Percentiles rank a stretch among this genome's conserved stretches.
These are phyloP conservation scores for Arizona elegans DNA, from an alignment of 2,113 vertebrate genomes.

Conservation along the genomic window DNA sequence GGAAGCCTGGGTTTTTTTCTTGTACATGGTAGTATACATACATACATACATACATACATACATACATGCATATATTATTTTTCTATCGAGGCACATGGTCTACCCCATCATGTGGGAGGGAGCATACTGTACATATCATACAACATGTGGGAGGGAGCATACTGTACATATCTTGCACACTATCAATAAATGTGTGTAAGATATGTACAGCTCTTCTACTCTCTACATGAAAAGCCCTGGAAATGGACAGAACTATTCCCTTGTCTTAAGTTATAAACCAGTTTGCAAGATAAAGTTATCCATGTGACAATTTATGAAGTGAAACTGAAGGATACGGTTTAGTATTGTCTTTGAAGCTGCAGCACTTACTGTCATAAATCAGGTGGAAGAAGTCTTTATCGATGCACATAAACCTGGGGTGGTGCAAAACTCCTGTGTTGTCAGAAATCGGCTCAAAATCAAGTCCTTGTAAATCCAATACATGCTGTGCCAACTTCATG, in stretches of 20 bases:
- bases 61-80: no score
- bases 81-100: no score
- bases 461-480: neutral
- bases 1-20: neutral
- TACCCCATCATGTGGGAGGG: no score
- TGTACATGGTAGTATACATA: neutral
- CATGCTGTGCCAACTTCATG: neutral
- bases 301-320: neutral
- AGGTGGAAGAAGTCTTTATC: neutral
- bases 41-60: no score
- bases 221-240: neutral
- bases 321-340: neutral
- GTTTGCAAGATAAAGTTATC: neutral
- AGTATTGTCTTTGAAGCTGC: neutral
- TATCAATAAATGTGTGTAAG: neutral
- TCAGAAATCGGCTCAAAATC: neutral
- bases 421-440: constrained; percentile 5
- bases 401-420: neutral
- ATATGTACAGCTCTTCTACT: neutral
- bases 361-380: neutral
- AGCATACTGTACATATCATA: no score
- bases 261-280: neutral
- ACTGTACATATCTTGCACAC: no score
- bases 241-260: neutral
- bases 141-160: no score